Evolutionary conservation across 2,113 vertebrate species (phyloP), one percentile per base, ranked within the genome.

Genomic region (Actinemys pallida): DNA sequence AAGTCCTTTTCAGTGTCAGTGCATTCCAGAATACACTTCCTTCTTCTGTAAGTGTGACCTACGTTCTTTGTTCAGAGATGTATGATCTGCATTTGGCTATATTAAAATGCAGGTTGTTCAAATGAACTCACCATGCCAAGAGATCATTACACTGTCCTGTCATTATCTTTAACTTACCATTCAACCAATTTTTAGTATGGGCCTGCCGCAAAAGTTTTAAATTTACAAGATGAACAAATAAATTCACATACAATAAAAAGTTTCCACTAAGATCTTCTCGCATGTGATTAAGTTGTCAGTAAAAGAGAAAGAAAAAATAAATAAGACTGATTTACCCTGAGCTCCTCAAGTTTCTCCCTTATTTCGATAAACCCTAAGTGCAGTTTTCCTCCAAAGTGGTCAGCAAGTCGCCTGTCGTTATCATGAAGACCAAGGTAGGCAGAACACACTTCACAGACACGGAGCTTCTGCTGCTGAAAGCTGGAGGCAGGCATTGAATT

Each of bases 401-500:
- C 99, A 69, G 99, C 99, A 89, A 99, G 98, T 83, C 99, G 98
- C 5, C 99, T 99, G 93, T 99, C 99, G 54, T 99, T 99, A 98
- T 99, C 99, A 92, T 99, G 99, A 92, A 99, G 99, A 94, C 99
- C 99, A 97, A 99, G 98, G 92, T 99, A 99, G 79, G 99, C 99
- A 0, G 99, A 99, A 97, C 99, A 99, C 56, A 99, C 99, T 97
- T 99, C 99, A 97, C 99, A 99, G 79, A 99, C 99, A 4, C 99
- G 97, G 57, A 99, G 98, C 96, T 99, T 99, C 98, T 99, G 99
- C 97, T 99, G 99, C 56, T 99, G 99, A 96, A 99, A 99, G 98
- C 99, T 99, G 93, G 99, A 99, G 56, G 99, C 99, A 65, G 99
- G 99, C 99, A 99, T 99, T 4, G 99, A 99, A 98, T 99, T 99